phyloP scores from a whole-genome alignment of 2,888 invertebrate genomes.

The Esperia sulphurella region DNA sequence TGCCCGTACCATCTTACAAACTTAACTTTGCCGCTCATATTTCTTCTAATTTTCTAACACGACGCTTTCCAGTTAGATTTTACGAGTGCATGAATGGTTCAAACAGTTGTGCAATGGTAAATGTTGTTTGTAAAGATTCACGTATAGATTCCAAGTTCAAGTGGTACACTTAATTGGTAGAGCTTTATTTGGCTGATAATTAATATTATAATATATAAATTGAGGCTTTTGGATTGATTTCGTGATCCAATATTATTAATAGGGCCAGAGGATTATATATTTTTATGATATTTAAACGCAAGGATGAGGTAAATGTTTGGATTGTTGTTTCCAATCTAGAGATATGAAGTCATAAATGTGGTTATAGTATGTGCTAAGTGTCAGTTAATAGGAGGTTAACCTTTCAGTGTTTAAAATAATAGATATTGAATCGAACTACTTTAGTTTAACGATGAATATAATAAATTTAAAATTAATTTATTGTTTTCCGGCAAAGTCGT shows the following conservation, averaged over 20 bases:
- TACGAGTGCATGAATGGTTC: neutral
- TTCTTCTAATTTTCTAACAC: neutral
- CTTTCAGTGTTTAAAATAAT: neutral
- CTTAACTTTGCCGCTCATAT: constrained; percentile 21
- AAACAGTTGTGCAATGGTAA: neutral
- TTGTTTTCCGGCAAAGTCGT: too few relatives aligned
- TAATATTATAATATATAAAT: constrained; percentile 18
- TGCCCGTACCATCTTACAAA: constrained; percentile 41
- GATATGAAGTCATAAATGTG: neutral
- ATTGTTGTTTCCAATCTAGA: neutral
- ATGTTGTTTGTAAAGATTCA: constrained; percentile 36
- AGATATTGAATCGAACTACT: too few relatives aligned
- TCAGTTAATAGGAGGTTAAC: too few relatives aligned
- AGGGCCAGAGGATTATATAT: constrained; percentile 10
- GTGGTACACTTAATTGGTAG: constrained; percentile 34
- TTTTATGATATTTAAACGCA: constrained; percentile 3
- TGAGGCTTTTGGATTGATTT: constrained; percentile 13
- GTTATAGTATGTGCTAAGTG: too few relatives aligned
- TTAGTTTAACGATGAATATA: too few relatives aligned
- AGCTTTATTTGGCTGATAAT: constrained; percentile 28
- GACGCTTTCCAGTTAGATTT: neutral
- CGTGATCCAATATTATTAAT: constrained; percentile 21
- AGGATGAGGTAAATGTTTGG: neutral
- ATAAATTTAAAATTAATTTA: too few relatives aligned
- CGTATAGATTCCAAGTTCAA: constrained; percentile 50